A percentile compares a stretch with the other conserved stretches of the same genome.
These are phyloP conservation scores for Verasper variegatus DNA, from an alignment of 2,113 vertebrate species.

Conservation along the genomic window DNA sequence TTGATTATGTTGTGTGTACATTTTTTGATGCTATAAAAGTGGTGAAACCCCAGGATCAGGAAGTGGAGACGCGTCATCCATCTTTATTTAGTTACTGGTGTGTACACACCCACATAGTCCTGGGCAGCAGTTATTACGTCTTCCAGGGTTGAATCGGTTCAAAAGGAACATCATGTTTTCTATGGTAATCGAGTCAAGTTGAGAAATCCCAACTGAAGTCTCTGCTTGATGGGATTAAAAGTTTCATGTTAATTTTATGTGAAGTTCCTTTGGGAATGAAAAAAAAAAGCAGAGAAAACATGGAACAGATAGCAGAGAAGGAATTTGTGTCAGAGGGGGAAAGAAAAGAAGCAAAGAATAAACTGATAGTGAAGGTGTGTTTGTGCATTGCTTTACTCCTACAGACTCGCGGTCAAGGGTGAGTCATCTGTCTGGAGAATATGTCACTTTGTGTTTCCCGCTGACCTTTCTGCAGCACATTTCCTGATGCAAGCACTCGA, in stretches of 20 bases:
- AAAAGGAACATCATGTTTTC: not conserved
- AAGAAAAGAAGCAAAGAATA: constrained; percentile 1
- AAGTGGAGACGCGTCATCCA: too few species aligned
- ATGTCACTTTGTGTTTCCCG: constrained; percentile 61
- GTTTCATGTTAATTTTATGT: constrained; percentile 12
- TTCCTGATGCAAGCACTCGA: constrained; percentile 37
- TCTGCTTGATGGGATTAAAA: not conserved
- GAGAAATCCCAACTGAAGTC: not conserved
- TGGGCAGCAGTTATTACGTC: not conserved
- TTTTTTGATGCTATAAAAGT: too few species aligned
- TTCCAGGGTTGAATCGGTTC: not conserved
- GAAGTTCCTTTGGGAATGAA: not conserved
- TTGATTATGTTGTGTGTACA: too few species aligned
- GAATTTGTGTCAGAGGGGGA: constrained; percentile 5
- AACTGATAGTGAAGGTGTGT: constrained; percentile 20
- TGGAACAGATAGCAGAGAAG: not conserved
- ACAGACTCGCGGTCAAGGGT: constrained; percentile 45
- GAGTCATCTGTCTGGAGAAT: constrained; percentile 71
- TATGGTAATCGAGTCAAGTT: too few species aligned
- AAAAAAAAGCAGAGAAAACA: not conserved
- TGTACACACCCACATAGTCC: not conserved
- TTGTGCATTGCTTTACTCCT: constrained; percentile 38
- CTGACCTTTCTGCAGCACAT: constrained; percentile 63
- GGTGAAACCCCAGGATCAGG: too few species aligned
- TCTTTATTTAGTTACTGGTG: not conserved